phyloP scores from a whole-genome alignment of 1,140 invertebrate species.

The Pectinophora gossypiella region DNA sequence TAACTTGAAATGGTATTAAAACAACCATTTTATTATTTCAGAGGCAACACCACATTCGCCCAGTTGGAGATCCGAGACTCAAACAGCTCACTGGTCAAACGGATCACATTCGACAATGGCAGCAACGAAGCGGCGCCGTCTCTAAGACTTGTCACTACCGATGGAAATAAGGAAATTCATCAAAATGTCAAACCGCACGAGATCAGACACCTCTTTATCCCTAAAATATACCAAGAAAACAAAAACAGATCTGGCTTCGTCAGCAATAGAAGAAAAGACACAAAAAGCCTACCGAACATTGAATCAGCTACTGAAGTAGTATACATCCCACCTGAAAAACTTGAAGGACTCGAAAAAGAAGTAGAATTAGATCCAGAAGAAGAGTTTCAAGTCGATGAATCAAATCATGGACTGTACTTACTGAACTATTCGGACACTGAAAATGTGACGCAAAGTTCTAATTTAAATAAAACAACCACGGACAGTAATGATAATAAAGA shows the following conservation, averaged over 20 bases:
- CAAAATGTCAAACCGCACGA: conserved; percentile 64
- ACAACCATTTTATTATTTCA: conserved; percentile 29
- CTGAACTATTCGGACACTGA: conserved; percentile 68
- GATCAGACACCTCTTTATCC: conserved; percentile 59
- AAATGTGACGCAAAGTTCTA: conserved; percentile 45
- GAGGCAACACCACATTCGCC: conserved; percentile 63
- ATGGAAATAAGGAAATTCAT: conserved; percentile 49
- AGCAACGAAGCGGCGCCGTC: conserved; percentile 51
- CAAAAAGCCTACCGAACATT: conserved; percentile 30
- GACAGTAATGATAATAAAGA: conserved; percentile 44
- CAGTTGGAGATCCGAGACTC: conserved; percentile 65
- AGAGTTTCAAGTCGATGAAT: conserved; percentile 73
- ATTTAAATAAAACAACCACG: conserved; percentile 42
- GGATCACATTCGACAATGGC: conserved; percentile 56
- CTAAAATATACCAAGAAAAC: conserved; percentile 58
- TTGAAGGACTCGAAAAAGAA: conserved; percentile 63
- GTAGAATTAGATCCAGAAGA: conserved; percentile 68
- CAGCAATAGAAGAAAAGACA: conserved; percentile 61
- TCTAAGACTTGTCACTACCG: conserved; percentile 46
- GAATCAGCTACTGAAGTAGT: conserved; percentile 47
- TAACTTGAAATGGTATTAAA: too few relatives aligned
- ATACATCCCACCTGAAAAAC: conserved; percentile 62
- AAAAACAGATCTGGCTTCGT: conserved; percentile 61
- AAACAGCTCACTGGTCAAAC: conserved; percentile 61
- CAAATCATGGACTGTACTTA: conserved; percentile 70